Evolutionary conservation across 2,888 invertebrate genomes (phyloP), one percentile per base, ranked within the genome.

Genomic region (Apantesis nais): DNA sequence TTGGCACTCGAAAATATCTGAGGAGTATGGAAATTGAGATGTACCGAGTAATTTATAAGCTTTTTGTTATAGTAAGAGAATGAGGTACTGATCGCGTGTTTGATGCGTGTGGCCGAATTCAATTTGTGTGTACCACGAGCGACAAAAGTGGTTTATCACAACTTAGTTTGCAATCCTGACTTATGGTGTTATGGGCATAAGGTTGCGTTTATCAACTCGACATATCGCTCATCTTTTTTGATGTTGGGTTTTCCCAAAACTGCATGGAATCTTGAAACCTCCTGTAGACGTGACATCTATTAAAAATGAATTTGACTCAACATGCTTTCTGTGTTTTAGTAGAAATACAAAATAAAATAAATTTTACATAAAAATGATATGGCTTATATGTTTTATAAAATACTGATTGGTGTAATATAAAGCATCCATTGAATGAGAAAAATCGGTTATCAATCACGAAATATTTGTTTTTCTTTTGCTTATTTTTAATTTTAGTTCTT

Each of bases 1-100:
- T 69, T 25, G 39, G 61, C 60, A 16, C 62, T 67, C 25, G 31
- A 19, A 34, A 58, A 66, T 66, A 63, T 66, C 62, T 72, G 37
- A 44, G n/a, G 63, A 66, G 19, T 62, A 60, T 69, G 66, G 62
- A 66, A 62, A 63, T 69, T 72, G 55, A 69, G 65, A 66, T 37
- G 65, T 63, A 62, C 25, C 19, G 55, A 31, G 44, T 58, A 44
- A 60, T 67, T 67, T 64, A 14, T n/a, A 41, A 25, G 22, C 61
- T 62, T 64, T 65, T 62, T 63, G 37, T 58, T 14, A 22, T 12
- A 44, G 61, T 12, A 8, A 11, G 41, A 37, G n/a, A 65, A 52
- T 16, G 14, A n/a, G 16, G 31, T 22, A 37, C 52, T 37, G 37
- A n/a, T 65, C 16, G 55, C 39, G 29, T 58, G 39, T 58, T 39